Base-by-base conservation (phyloP, 2,113 vertebrate species). In the Takifugu flavidus region DNA sequence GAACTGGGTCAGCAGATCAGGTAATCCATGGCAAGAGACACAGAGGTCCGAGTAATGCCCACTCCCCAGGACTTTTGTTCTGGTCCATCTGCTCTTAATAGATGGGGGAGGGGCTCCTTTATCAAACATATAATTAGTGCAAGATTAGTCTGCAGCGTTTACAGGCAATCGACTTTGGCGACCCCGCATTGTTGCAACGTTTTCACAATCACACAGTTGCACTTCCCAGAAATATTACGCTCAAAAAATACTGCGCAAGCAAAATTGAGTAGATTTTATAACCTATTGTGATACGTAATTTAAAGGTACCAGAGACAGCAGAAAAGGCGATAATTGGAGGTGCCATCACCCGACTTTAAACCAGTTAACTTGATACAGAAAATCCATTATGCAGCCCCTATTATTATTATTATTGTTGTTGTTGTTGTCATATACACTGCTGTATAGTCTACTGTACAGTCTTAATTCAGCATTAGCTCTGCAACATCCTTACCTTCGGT, bases 81-180 rank as follows among this genome's bases (percentile, higher is more conserved):
- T 49, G 28, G 71, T 62, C 83, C 85, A 82, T 89, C 80, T 88
- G 83, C 57, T 57, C 60, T n/a, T 46, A 4, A 53, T 62, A 61
- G 0, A 57, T 61, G 75, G 79, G 75, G 85, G 82, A 75, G 70
- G 77, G 72, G 78, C 70, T 73, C 45, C 25, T 60, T 57, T 56
- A 43, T 55, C 8, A 45, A 54, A 59, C 55, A 59, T 47, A 6
- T 55, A 26, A 25, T 54, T 29, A 73, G 25, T 27, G 52, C 28
- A 53, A 31, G 51, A 11, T 10, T 31, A 13, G 6, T 42, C 27
- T 52, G 59, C 59, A 63, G 26, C 51, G n/a, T 53, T 39, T 15
- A 49, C 45, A 1, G 34, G 7, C n/a, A 5, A n/a, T 42, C 45
- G 15, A 5, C 14, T 47, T 47, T 11, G 29, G 15, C 15, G 14